These are phyloP conservation scores for Clarias platycephalus DNA, from an alignment of 2,797 vertebrate species.

Conservation along the genomic window DNA sequence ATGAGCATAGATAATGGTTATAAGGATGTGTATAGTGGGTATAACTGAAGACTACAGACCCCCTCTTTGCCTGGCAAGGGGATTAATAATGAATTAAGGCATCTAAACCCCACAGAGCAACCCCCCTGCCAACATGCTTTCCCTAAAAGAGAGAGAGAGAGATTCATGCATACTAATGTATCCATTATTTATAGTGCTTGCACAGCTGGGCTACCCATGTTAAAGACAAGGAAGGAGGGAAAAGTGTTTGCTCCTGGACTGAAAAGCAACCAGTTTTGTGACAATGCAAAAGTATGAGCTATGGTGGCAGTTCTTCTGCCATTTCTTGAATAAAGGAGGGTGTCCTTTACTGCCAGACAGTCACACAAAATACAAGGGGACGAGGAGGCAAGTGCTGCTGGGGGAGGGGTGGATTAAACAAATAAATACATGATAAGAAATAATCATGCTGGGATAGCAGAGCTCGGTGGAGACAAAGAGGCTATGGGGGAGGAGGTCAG, in stretches of 20 bases:
- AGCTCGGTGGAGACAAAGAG: slow-evolving; percentile 75
- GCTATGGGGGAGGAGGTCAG: slow-evolving; percentile 65
- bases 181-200: slow-evolving; percentile 79
- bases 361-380: slow-evolving; percentile 60
- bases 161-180: slow-evolving; percentile 81
- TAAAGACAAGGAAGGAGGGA: slow-evolving; percentile 66
- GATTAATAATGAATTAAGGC: slow-evolving; percentile 83
- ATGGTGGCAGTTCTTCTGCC: slow-evolving; percentile 43
- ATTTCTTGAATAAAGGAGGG: slow-evolving; percentile 30
- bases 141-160: slow-evolving; percentile 62
- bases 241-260: slow-evolving; percentile 61
- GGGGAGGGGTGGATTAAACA: slow-evolving; percentile 80
- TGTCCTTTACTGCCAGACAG: slow-evolving; percentile 67
- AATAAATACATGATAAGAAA: slow-evolving; percentile 85
- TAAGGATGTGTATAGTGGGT: slow-evolving; percentile 44
- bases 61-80: slow-evolving; percentile 71
- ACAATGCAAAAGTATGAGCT: slow-evolving; percentile 54
- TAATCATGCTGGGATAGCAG: slow-evolving; percentile 73
- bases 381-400: slow-evolving; percentile 69
- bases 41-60: slow-evolving; percentile 61
- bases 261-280: slow-evolving; percentile 68
- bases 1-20: not conserved
- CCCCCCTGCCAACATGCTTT: slow-evolving; percentile 47
- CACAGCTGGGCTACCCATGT: slow-evolving; percentile 66
- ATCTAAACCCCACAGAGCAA: slow-evolving; percentile 58